phyloP scores from a whole-genome alignment of 2,113 vertebrate genomes.

The Piprites chloris region DNA sequence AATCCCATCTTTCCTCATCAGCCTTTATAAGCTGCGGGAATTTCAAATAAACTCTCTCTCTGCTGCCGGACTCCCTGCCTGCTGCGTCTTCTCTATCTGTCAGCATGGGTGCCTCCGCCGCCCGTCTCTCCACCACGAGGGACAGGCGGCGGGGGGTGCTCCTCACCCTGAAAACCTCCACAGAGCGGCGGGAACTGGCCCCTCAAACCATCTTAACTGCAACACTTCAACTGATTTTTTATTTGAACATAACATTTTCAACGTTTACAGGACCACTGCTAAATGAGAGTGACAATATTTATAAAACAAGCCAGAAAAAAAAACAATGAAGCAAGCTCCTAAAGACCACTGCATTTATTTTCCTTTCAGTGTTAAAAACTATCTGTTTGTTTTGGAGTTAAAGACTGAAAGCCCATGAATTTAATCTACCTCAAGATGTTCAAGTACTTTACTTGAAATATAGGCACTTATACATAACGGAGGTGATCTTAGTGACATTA shows the following conservation, averaged over 20 bases:
- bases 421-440: background rate
- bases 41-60: too few relatives aligned
- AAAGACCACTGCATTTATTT: background rate
- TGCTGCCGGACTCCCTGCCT: too few relatives aligned
- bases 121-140: too few relatives aligned
- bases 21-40: too few relatives aligned
- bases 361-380: background rate
- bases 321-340: background rate
- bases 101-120: too few relatives aligned
- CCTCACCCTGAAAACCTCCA: too few relatives aligned
- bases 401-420: background rate
- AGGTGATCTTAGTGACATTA: background rate
- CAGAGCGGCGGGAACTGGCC: too few relatives aligned
- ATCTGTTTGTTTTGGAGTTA: background rate
- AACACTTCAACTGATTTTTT: background rate
- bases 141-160: too few relatives aligned
- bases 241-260: background rate
- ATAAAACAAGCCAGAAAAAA: background rate
- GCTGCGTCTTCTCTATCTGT: too few relatives aligned
- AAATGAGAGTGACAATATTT: background rate
- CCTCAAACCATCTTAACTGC: too few relatives aligned
- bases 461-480: background rate
- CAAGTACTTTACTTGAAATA: background rate
- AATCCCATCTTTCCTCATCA: too few relatives aligned
- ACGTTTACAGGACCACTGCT: background rate